These are phyloP conservation scores for Cryptus viduatorius DNA, from an alignment of 2,888 invertebrate genomes.

Conservation along the genomic window DNA sequence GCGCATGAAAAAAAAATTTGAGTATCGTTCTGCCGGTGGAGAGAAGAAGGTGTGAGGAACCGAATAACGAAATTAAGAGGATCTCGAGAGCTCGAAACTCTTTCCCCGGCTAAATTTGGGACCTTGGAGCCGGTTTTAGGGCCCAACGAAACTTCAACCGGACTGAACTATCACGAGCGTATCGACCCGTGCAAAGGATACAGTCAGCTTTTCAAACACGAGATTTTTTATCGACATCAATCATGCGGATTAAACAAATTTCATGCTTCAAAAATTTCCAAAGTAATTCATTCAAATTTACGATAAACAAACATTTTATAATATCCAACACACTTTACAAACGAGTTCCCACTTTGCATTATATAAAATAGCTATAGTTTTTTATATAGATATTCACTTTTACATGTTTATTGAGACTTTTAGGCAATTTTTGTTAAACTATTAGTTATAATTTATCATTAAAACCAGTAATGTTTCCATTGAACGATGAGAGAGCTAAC, in stretches of 20 bases:
- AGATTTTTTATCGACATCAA: too few species aligned
- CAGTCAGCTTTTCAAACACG: background rate
- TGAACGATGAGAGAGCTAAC: background rate
- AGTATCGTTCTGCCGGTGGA: slow-evolving; percentile 5
- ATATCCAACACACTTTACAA: background rate
- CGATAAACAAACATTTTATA: background rate
- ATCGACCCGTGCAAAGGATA: background rate
- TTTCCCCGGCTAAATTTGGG: slow-evolving; percentile 75
- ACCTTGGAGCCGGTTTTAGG: slow-evolving; percentile 72
- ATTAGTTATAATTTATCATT: too few species aligned
- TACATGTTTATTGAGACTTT: too few species aligned
- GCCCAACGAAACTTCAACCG: slow-evolving; percentile 24
- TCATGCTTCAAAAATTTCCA: background rate
- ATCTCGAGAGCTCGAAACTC: slow-evolving; percentile 49
- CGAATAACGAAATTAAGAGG: slow-evolving; percentile 36
- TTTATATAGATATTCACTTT: too few species aligned
- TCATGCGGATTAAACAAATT: background rate
- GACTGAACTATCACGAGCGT: background rate
- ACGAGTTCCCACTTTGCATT: background rate
- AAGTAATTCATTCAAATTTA: background rate
- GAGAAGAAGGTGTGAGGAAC: slow-evolving; percentile 7
- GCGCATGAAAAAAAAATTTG: slow-evolving; percentile 45
- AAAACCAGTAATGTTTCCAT: background rate
- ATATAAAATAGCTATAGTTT: too few species aligned
- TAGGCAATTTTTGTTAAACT: too few species aligned